Evolutionary conservation across 2,797 vertebrate genomes (phyloP), one percentile per base, ranked within the genome.

Genomic region (Anguilla pacifica): DNA sequence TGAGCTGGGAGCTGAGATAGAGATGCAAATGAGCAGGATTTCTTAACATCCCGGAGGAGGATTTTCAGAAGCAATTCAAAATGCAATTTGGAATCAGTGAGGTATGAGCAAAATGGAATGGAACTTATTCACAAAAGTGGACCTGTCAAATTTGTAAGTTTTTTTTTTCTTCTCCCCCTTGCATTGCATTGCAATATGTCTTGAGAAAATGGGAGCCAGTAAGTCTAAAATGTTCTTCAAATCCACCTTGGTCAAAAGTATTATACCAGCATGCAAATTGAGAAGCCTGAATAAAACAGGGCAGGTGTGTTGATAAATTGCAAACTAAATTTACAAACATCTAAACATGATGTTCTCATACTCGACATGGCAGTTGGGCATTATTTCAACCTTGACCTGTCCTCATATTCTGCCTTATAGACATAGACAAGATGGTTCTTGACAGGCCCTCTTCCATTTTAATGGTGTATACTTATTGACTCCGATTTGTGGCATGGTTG

Each of bases 21-120:
- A 89, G 83, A 88, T 86, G 88, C 86, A 92, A 93, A 93, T 91
- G 57, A 61, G 43, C 25, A 51, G n/a, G 88, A 86, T 88, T 84
- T 83, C 86, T 92, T 72, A 51, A 90, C 87, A 89, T 92, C 89
- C 91, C 74, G 88, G 86, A 89, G 87, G 84, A 90, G 87, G 88
- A 90, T 91, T 93, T 93, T 92, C 88, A 89, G 79, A 84, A 87
- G 89, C 89, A 88, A 89, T 93, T 91, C 88, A 92, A 93, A 92
- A 89, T 91, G 89, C 92, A 88, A 93, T 94, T 94, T 90, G 64
- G 70, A 90, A 53, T 91, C 92, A 88, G 88, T 91, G 91, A 92
- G 88, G 92, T 92, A 93, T 93, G 90, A 90, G 89, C 85, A 86
- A 74, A 86, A 92, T 87, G 86, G 64, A 93, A 93, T 89, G 87